Conservation (phyloP, 2,888 invertebrate species). For the Callinectes sapidus region DNA sequence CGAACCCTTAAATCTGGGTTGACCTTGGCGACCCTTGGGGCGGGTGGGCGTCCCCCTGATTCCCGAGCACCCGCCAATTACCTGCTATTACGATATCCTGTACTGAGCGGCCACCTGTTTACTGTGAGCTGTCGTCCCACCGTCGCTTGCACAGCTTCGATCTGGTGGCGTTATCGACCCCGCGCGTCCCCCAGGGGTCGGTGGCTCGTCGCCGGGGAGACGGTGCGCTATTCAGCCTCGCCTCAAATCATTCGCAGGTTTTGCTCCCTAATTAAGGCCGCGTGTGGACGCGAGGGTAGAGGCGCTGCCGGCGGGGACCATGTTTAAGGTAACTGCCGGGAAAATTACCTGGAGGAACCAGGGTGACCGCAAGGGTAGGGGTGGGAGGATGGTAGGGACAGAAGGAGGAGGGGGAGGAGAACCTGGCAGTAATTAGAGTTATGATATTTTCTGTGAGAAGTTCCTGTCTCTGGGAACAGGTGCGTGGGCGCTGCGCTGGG, state of each 20-base stretch:
- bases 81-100: slow-evolving; percentile 57
- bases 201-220: slow-evolving; percentile 1
- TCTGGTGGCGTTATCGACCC: slow-evolving; percentile 25
- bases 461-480: slow-evolving; percentile 45
- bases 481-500: slow-evolving; percentile 11
- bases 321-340: slow-evolving; percentile 33
- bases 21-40: slow-evolving; percentile 47
- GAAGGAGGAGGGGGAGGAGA: slow-evolving; percentile 21
- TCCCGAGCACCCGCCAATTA: slow-evolving; percentile 51
- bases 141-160: background rate
- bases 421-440: slow-evolving; percentile 46
- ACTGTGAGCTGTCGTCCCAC: slow-evolving; percentile 1
- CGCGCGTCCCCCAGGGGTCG: background rate
- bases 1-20: slow-evolving; percentile 54
- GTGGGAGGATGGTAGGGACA: background rate
- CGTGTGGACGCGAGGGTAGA: slow-evolving; percentile 32
- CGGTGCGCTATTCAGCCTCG: slow-evolving; percentile 37
- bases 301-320: slow-evolving; percentile 5
- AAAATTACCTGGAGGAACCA: slow-evolving; percentile 48
- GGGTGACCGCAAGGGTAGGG: slow-evolving; percentile 45
- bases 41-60: slow-evolving; percentile 31
- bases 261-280: slow-evolving; percentile 44
- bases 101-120: slow-evolving; percentile 51
- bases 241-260: slow-evolving; percentile 39
- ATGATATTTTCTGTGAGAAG: slow-evolving; percentile 59